These are phyloP conservation scores for Homalodisca vitripennis DNA, from an alignment of 1,140 invertebrate species.

Conservation along the genomic window DNA sequence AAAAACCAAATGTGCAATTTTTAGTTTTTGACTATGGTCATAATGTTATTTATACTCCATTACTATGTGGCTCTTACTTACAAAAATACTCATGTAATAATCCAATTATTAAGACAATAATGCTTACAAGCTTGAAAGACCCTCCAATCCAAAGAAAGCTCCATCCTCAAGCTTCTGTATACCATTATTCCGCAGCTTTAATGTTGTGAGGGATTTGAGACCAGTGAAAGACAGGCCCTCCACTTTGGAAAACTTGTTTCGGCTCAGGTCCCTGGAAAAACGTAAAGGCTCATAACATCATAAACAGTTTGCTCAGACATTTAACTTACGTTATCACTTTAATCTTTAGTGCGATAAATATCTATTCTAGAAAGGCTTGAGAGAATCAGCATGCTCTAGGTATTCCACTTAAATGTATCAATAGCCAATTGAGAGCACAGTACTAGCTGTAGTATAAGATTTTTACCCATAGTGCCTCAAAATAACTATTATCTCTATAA, in stretches of 20 bases:
- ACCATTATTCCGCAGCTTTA: conserved; percentile 78
- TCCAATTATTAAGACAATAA: no score
- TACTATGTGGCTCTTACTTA: not conserved
- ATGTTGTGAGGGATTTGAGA: conserved; percentile 64
- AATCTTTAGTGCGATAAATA: no score
- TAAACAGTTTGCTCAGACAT: no score
- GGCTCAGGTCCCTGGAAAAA: conserved; percentile 71
- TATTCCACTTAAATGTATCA: no score
- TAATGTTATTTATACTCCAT: not conserved
- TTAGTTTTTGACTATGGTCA: not conserved
- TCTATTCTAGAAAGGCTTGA: no score
- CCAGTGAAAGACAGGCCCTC: conserved; percentile 77
- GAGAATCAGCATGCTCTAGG: no score
- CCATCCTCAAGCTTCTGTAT: conserved; percentile 77
- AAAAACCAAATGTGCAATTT: not conserved
- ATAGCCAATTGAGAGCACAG: no score
- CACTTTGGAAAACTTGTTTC: conserved; percentile 74
- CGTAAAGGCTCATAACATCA: conserved; percentile 29
- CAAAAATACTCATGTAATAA: no score
- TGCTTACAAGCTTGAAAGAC: conserved; percentile 30
- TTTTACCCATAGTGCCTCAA: no score
- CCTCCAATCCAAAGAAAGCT: conserved; percentile 71
- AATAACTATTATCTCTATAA: no score
- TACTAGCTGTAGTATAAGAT: no score
- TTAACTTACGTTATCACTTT: no score